Percentiles rank a stretch among this genome's conserved stretches.
Evolutionary conservation across 2,888 invertebrate species (phyloP).

Genomic region (Noctua pronuba): DNA sequence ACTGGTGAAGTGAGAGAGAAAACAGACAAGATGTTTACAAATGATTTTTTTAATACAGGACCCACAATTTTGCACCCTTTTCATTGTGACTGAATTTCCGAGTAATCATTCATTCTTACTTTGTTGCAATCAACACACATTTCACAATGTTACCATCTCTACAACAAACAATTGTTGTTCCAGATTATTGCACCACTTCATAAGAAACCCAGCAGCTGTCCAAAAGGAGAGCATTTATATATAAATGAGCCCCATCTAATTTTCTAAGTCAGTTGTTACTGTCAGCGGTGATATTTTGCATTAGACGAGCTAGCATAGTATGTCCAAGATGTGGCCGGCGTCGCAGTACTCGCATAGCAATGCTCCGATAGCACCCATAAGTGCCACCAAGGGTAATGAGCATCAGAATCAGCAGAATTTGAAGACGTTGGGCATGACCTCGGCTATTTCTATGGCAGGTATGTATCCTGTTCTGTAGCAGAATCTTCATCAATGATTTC

Average conservation of each 20-base stretch:
- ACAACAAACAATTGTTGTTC: slow-evolving; percentile 59
- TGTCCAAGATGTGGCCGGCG: slow-evolving; percentile 89
- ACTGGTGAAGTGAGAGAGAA: no score
- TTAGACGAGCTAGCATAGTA: slow-evolving; percentile 29
- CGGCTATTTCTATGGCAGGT: slow-evolving; percentile 97
- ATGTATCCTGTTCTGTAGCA: slow-evolving; percentile 60
- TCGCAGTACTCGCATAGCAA: slow-evolving; percentile 88
- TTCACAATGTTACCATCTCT: neutral
- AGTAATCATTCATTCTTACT: neutral
- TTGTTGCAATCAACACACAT: neutral
- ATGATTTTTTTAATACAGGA: neutral
- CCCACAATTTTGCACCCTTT: neutral
- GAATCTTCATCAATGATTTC: neutral
- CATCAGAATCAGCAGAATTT: slow-evolving; percentile 90
- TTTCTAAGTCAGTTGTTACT: slow-evolving; percentile 62
- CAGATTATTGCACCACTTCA: slow-evolving; percentile 66
- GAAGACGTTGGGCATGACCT: slow-evolving; percentile 96
- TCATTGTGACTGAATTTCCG: neutral
- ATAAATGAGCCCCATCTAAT: slow-evolving; percentile 73
- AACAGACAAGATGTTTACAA: neutral
- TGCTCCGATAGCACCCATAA: slow-evolving; percentile 71
- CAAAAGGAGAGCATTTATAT: slow-evolving; percentile 74
- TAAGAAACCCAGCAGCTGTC: slow-evolving; percentile 72
- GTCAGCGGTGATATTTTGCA: slow-evolving; percentile 47
- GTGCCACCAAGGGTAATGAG: slow-evolving; percentile 79